Base-by-base conservation (phyloP, 2,888 invertebrate genomes). In the Drosophila siamana region DNA sequence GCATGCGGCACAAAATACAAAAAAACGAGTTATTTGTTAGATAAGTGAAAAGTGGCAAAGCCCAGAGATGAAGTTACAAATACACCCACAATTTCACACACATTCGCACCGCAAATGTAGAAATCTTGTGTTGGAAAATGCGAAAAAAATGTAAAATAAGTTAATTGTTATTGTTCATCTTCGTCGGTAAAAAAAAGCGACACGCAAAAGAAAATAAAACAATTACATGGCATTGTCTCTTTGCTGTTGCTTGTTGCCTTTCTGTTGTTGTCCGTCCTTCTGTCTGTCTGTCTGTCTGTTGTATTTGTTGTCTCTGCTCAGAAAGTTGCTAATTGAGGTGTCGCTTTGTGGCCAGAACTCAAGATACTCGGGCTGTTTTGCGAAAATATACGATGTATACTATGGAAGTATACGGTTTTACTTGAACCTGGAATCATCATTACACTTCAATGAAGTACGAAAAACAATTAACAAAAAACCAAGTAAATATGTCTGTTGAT, bases 221-320 rank as follows among this genome's bases (percentile, higher is more conserved):
- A 80, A 80, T 61, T 67, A 56, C 16, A 52, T 22, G 46, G 13
- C 80, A 68, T 74, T 77, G 71, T 73, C 57, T n/a, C n/a, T n/a
- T n/a, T n/a, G n/a, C n/a, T 46, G 40, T 30, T 30, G 30, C 9
- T 9, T 30, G 9, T 30, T 9, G 30, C 3, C 9, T 30, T 30
- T 2, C 9, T 28, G 9, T 28, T n/a, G 30, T 11, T 30, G 30
- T 30, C 4, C 11, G 5, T 33, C 33, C 3, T 3, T 28, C 8
- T 2, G 6, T 26, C 26, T 4, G 6, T 26, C 26, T 2, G 6
- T 26, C 9, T 1, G 8, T 28, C 16, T 26, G 28, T 28, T 1
- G 24, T 26, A 11, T 33, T 16, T 33, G 40, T 43, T 47, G 40
- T 36, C 2, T 51, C 28, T 16, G 16, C 16, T 13, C 19, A 13